Evolutionary conservation across 1,140 invertebrate species (phyloP).

Genomic region (Diorhabda carinulata): DNA sequence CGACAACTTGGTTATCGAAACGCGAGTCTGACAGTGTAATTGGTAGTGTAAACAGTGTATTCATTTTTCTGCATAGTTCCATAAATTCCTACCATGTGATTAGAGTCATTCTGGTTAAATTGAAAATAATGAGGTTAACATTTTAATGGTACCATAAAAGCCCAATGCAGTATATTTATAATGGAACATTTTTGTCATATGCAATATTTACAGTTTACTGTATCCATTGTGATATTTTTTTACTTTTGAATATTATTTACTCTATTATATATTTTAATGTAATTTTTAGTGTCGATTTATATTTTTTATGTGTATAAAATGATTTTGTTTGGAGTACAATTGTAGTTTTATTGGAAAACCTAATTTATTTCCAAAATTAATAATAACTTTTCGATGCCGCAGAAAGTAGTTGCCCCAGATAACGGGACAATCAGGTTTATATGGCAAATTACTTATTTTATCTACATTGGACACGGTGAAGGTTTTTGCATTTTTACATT

Average conservation of each 20-base stretch:
- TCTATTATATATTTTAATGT: conserved; percentile 3
- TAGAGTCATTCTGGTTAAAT: neutral
- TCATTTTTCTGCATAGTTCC: too few relatives aligned
- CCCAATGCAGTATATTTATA: conserved; percentile 1
- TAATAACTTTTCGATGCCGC: too few relatives aligned
- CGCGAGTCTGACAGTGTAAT: neutral
- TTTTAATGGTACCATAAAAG: neutral
- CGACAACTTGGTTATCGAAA: neutral
- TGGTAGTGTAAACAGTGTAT: too few relatives aligned
- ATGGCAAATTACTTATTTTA: too few relatives aligned
- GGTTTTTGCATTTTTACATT: too few relatives aligned
- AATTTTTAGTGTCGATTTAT: neutral
- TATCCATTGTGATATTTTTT: conserved; percentile 1
- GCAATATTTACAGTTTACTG: neutral
- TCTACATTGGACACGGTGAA: too few relatives aligned
- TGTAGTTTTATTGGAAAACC: too few relatives aligned
- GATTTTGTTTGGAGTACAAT: neutral
- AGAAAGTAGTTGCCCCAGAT: too few relatives aligned
- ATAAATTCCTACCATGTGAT: too few relatives aligned
- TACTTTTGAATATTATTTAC: neutral
- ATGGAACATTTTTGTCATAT: neutral
- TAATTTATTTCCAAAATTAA: too few relatives aligned
- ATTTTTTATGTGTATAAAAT: conserved; percentile 1
- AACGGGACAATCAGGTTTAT: too few relatives aligned
- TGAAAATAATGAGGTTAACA: neutral